Base-by-base conservation (phyloP, 2,888 invertebrate species). In the Cephus pulcher region DNA sequence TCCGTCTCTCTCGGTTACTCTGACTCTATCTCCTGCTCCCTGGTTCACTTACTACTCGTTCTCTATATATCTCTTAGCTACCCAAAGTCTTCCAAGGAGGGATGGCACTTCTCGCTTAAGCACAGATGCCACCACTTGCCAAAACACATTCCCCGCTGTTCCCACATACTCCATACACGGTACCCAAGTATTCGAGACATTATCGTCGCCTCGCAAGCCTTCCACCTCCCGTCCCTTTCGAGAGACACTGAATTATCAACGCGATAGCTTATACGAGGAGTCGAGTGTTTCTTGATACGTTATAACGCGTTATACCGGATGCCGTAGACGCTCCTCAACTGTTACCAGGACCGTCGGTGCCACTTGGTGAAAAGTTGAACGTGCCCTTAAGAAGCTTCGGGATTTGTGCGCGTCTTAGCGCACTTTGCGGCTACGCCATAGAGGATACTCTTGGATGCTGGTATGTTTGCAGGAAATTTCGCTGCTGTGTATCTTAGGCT, bases 41-140 rank as follows among this genome's bases (percentile, higher is more conserved):
- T 56, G 56, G 9, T 56, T 56, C 56, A 56, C 56, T 56, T 56
- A 56, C 56, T 56, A 56, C 23, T 56, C 56, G 23, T 15, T 56
- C 56, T 56, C 56, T 56, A 56, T 56, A 56, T 56, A 56, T 40
- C 40, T 68, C 69, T 78, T n/a, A 73, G 40, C 12, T n/a, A 35
- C 30, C 30, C 77, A 70, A 74, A 82, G 56, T 56, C 56, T 56
- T 71, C 34, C 32, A 75, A 70, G 75, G 78, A 74, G 75, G 69
- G 78, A 78, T 76, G 77, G 74, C 82, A 81, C 84, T 84, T 82
- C 73, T 78, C 84, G 83, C 82, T 85, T 80, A 78, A 84, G 83
- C 85, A 83, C 87, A 87, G 85, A 86, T 86, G 86, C 69, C 85
- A 86, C 84, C 87, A 87, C 88, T 88, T 86, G 88, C 87, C 86